Percentiles rank a stretch among this genome's conserved stretches.
Conservation (phyloP, 2,797 vertebrate genomes). For the Enteromius afrohamiltoni region DNA sequence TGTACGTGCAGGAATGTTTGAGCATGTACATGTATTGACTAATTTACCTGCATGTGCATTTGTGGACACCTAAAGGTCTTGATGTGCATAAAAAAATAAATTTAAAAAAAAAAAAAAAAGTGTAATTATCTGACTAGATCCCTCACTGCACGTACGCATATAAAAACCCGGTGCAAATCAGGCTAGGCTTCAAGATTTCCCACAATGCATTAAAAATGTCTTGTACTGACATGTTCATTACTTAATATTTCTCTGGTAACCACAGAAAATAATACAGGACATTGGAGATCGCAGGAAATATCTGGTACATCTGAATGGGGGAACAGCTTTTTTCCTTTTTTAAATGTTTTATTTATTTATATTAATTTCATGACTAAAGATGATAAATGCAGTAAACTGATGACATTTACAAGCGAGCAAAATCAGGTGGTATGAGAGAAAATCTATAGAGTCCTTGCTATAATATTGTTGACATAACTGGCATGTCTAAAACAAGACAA, state of each 20-base stretch:
- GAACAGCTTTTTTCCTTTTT: not conserved
- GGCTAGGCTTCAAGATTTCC: not conserved
- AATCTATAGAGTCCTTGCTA: not conserved
- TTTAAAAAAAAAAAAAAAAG: not conserved
- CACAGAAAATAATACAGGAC: not conserved
- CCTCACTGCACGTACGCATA: not conserved
- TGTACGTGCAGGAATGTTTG: conserved; percentile 9
- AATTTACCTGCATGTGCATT: conserved; percentile 20
- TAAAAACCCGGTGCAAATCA: not conserved
- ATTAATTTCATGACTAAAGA: not conserved
- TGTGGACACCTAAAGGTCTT: not conserved
- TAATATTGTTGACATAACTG: not conserved
- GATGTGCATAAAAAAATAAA: conserved; percentile 8
- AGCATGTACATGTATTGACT: conserved; percentile 7
- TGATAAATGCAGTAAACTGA: not conserved
- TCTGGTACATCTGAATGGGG: not conserved
- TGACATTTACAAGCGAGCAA: not conserved
- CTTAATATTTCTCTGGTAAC: not conserved
- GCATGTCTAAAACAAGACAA: too few species aligned
- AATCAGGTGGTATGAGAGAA: not conserved
- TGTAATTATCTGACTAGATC: not conserved
- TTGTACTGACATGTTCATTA: not conserved
- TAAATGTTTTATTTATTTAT: too few species aligned
- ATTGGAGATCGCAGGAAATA: not conserved
- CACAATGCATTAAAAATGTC: not conserved